Evolutionary conservation across 2,797 vertebrate genomes (phyloP), one percentile per base, ranked within the genome.

Genomic region (Cyprinodon diabolis): DNA sequence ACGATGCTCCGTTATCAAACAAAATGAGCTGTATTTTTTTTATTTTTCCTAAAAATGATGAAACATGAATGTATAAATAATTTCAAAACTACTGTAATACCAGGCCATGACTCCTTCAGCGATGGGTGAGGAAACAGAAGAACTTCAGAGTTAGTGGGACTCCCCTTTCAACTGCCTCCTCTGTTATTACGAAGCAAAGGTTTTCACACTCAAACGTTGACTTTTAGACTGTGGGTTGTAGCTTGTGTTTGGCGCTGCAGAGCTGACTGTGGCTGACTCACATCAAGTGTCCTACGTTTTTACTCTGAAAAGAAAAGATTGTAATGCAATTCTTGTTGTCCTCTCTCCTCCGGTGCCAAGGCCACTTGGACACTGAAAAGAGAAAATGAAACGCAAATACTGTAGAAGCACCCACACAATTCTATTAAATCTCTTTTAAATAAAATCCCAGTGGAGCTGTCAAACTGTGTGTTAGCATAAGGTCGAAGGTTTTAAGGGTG

Each of bases 171-270:
- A 54, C 11, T 30, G 55, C 45, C 51, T 47, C 54, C 6, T 66
- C 55, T 25, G 12, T 62, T 57, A 13, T 43, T 30, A 58, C 51
- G 55, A 71, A 75, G 63, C 66, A 69, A 55, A 68, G 52, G 47
- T 68, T 43, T 75, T 76, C n/a, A 77, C 65, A 30, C 57, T 71
- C 67, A 71, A 66, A 73, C 56, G 48, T 68, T 71, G 51, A 74
- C 77, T 83, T 84, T 79, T 25, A 73, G 55, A 76, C 76, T 72
- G 76, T 79, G 71, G 79, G 71, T 60, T 81, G 81, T 13, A 74
- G 14, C 77, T 80, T 80, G 70, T 75, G 76, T 77, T 25, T 6
- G 62, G 45, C 70, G 52, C 80, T 49, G 48, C 83, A 60, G 74
- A 62, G 48, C 37, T 19, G 47, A 35, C 65, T 78, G 57, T 21